Percentiles rank a stretch among this genome's conserved stretches.
phyloP scores from a whole-genome alignment of 1,140 invertebrate species.

The Pogonomyrmex barbatus region DNA sequence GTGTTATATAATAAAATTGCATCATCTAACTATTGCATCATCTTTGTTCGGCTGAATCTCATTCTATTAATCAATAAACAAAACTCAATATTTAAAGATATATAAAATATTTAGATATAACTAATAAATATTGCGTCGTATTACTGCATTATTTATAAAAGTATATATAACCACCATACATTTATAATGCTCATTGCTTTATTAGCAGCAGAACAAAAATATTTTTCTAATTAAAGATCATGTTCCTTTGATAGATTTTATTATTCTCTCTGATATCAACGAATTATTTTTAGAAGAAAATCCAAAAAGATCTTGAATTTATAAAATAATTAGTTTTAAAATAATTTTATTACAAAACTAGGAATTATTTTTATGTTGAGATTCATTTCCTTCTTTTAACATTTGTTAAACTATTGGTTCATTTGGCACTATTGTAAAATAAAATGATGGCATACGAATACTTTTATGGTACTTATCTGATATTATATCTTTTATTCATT shows the following conservation, averaged over 20 bases:
- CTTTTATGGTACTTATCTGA: slow-evolving; percentile 15
- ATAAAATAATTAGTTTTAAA: neutral
- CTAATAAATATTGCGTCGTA: neutral
- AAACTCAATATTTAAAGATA: neutral
- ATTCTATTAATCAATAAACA: slow-evolving; percentile 18
- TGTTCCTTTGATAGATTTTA: slow-evolving; percentile 9
- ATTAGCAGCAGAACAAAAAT: neutral
- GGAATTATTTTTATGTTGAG: neutral
- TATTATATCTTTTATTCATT: slow-evolving; percentile 16
- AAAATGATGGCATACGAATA: slow-evolving; percentile 47
- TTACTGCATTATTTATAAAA: neutral
- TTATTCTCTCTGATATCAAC: neutral
- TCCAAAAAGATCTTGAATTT: neutral
- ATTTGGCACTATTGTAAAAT: neutral
- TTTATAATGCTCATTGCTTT: slow-evolving; percentile 6
- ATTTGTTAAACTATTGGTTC: neutral
- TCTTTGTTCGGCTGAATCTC: slow-evolving; percentile 22
- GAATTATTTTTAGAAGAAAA: neutral
- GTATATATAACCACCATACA: neutral
- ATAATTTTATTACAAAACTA: neutral
- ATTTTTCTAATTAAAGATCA: slow-evolving; percentile 19
- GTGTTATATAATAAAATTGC: slow-evolving; percentile 3
- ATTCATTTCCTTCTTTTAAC: slow-evolving; percentile 1
- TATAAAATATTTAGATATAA: neutral
- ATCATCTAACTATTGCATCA: neutral